Base-by-base conservation (phyloP, 2,888 invertebrate genomes). In the Junonia oenone region DNA sequence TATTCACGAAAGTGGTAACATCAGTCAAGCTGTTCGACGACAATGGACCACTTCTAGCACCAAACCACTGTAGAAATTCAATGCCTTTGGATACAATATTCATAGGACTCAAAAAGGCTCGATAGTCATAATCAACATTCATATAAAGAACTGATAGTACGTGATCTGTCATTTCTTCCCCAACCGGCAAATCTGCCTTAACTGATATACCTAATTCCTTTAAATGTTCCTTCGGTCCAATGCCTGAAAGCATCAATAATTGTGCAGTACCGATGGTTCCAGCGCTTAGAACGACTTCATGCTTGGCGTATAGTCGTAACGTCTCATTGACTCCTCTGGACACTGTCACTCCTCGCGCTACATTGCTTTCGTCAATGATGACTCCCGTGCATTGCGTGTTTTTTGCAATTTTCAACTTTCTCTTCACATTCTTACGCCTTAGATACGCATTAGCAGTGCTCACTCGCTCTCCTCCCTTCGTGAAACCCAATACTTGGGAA, bases 201-300 rank as follows among this genome's bases (percentile, higher is more conserved):
- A 78, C 70, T 0, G 64, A 54, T 14, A 85, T 75, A 0, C 65
- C 65, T 49, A 78, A 62, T 4, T 59, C 45, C 4, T 58, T 31
- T 31, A 85, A 65, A 46, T 82, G 81, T 0, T 69, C 65, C 1
- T 71, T 66, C 1, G 72, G 79, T 0, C 85, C 86, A 1, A 86
- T 60, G 0, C 86, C 86, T 0, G 85, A 86, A 19, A 77, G 55
- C 80, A 81, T 69, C 48, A 86, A 55, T 51, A 86, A 68, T 35
- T 84, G 81, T 6, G 85, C 75, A 0, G 79, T 78, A 0, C 71
- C 80, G 1, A 84, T 58, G 0, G 83, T 55, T 0, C 86, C 86
- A 0, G 85, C 83, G 29, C 79, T 74, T 9, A 86, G 59, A 5
- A 86, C 71, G 0, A 86, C 78, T 59, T 83, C 85, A 13, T 64